Base-by-base conservation (phyloP, 2,888 invertebrate species). In the Platynereis dumerilii region DNA sequence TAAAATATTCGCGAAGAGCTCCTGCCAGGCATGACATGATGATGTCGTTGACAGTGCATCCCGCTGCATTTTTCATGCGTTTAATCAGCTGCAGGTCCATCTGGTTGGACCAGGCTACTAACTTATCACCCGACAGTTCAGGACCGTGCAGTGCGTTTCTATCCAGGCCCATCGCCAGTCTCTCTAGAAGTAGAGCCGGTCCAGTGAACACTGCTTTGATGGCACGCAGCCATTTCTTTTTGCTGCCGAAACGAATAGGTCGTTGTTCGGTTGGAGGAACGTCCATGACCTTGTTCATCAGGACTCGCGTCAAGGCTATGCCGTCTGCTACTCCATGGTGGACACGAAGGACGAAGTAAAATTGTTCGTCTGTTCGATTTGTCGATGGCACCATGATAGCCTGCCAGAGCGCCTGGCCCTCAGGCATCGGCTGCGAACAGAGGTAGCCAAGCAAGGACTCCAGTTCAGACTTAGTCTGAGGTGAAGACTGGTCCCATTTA, bases 41-140 rank as follows among this genome's bases (percentile, higher is more conserved):
- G n/a, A 72, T 69, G 48, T 72, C 72, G 42, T 72, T 72, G 12
- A 72, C 69, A 2, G 72, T 72, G 15, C 67, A 63, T 3, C 60
- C 64, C 1, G 72, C 64, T 2, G 52, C 65, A 20, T 58, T 67
- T 58, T 70, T 72, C 28, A 72, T 66, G 39, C 65, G 26, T 53
- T 72, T 72, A 45, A 72, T 65, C n/a, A 72, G 45, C 1, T 52
- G 45, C 29, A 72, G 42, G 53, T 69, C 67, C 29, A 72, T 66
- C 12, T 56, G 53, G 12, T 65, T 56, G 7, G 70, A 68, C 71
- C 71, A 71, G 2, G 68, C 45, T 5, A 71, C 26, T 17, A 56
- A 2, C 48, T 71, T 71, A 2, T 45, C 53, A 54, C 61, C 70
- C 12, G 67, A 61, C 0, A 71, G 61, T 7, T 44, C 28, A 7